Evolutionary conservation across 1,140 invertebrate species (phyloP), one percentile per base, ranked within the genome.

Genomic region (Drosophila yakuba): DNA sequence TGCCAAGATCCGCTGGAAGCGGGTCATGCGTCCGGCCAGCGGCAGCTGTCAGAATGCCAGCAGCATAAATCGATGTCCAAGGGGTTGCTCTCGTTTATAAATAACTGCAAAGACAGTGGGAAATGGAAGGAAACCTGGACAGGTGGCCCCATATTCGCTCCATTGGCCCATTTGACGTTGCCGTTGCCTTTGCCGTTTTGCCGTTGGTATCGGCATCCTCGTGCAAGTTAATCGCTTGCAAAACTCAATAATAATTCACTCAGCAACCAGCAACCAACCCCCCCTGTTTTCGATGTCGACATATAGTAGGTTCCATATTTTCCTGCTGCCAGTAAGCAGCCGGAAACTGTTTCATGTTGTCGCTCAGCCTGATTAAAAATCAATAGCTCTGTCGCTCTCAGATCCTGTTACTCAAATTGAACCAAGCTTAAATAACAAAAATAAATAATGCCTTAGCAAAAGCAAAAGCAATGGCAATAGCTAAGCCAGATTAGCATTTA

Each of bases 151-250:
- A 15, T 35, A 32, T 50, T 14, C 58, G 71, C 71, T 61, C 44
- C 66, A 45, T 41, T 68, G 54, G 47, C 20, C 50, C 7, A 17
- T 17, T 17, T 17, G 17, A 17, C 17, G 17, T 17, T 17, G 17
- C 17, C 17, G 17, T 17, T 17, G 17, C 7, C 1, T 28, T 32
- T 32, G 28, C 28, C 25, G 50, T 38, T 17, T 56, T 54, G 55
- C 45, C 36, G 43, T n/a, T 48, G 38, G 45, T 61, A 64, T 52
- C 54, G 45, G 38, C 36, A 64, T 52, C 43, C 64, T 78, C 71
- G 79, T 67, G 68, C 81, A 90, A 91, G 89, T 91, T 91, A 91
- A 91, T 91, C 89, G 90, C 78, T 81, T 91, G 89, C 85, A 91
- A 91, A 91, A 91, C 78, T 91, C 84, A 91, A 91, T 91, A 91